Evolutionary conservation across 1,140 invertebrate species (phyloP), one percentile per base, ranked within the genome.

Genomic region (Hyles euphorbiae): DNA sequence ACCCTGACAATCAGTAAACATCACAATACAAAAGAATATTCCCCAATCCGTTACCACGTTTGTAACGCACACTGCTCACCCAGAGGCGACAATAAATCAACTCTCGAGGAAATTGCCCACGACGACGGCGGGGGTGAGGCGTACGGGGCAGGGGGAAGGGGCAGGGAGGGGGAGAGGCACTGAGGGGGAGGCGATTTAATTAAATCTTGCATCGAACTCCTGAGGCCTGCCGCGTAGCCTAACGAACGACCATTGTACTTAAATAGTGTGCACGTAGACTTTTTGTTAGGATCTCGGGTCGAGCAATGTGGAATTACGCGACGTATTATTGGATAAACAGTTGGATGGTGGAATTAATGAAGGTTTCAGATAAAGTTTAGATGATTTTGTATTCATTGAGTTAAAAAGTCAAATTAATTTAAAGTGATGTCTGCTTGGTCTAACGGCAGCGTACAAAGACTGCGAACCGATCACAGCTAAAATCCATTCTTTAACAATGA

Each of bases 71-170:
- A 70, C 67, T 72, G 67, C 62, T 75, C 72, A 74, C 73, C 78
- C 64, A 72, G 72, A 77, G 74, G 83, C 88, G 85, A 89, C 90
- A 88, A 91, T 92, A 91, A 91, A 92, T 91, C 90, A 91, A 90
- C 88, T 83, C 87, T 83, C 83, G 85, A 88, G 87, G 84, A 87
- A 86, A 87, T 87, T 81, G 81, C 73, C 80, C 81, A 75, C 77
- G 75, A 76, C 73, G 83, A 75, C 77, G 75, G 76, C 73, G 68
- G 51, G 45, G 36, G 51, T n/a, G n/a, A n/a, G n/a, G n/a, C n/a
- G 22, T 22, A 22, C 22, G 58, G 33, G 53, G 59, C 22, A 11
- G 22, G 63, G 49, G 65, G 53, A 63, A 58, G 51, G 45, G 46
- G 22, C 22, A 22, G 22, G 6, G 36, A 51, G 32, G 47, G 53